These are phyloP conservation scores for Andrena bicolor DNA, from an alignment of 2,888 invertebrate species.

Conservation along the genomic window DNA sequence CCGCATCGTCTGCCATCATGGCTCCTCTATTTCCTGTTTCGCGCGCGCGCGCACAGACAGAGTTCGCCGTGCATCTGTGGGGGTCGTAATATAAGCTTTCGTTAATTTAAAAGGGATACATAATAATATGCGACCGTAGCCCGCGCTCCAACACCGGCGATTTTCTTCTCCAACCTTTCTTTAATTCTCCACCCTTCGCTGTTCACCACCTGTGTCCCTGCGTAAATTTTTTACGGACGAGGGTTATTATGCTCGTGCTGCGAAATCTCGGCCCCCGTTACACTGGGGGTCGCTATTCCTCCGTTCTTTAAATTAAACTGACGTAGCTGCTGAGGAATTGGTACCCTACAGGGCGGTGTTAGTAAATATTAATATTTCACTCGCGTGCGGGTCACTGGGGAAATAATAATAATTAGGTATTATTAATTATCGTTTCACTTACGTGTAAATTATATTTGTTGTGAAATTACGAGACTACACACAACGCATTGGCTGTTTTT, in stretches of 20 bases:
- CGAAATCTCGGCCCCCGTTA: neutral
- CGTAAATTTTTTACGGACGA: slow-evolving; percentile 26
- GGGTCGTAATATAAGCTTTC: slow-evolving; percentile 65
- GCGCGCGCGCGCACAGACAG: slow-evolving; percentile 14
- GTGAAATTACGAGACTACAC: too few relatives aligned
- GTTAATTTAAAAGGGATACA: slow-evolving; percentile 72
- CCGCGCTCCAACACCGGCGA: neutral
- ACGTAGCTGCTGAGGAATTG: neutral
- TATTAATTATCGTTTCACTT: too few relatives aligned
- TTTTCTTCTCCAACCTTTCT: slow-evolving; percentile 12
- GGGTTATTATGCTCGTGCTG: slow-evolving; percentile 6
- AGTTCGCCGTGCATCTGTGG: slow-evolving; percentile 55
- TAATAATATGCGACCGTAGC: slow-evolving; percentile 64
- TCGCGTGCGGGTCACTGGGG: neutral
- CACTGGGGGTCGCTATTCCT: neutral
- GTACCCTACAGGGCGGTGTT: neutral
- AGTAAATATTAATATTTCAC: neutral
- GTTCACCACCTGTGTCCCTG: slow-evolving; percentile 33
- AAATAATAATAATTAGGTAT: too few relatives aligned
- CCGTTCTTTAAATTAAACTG: neutral
- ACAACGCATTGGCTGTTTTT: too few relatives aligned
- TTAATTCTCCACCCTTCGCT: slow-evolving; percentile 33
- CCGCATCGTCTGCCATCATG: slow-evolving; percentile 32
- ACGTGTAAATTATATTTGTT: too few relatives aligned
- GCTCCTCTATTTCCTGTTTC: slow-evolving; percentile 22